These are phyloP conservation scores for Odontocerum albicorne DNA, from an alignment of 2,888 invertebrate genomes.

Conservation along the genomic window DNA sequence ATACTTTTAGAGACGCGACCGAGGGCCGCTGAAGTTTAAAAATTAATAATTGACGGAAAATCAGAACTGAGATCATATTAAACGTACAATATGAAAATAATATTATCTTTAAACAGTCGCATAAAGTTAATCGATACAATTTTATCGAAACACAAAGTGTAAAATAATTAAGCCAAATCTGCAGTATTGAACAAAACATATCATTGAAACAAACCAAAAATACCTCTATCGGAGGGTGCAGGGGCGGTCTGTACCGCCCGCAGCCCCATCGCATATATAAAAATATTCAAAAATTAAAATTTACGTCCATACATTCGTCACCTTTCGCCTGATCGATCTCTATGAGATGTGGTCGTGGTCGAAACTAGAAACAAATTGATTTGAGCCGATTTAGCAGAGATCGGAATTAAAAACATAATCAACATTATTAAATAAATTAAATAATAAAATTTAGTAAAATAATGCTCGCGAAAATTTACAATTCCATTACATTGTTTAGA, in stretches of 20 bases:
- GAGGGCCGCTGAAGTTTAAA: conserved; percentile 10
- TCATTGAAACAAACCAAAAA: conserved; percentile 13
- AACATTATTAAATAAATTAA: too few relatives aligned
- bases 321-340: conserved; percentile 14
- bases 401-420: too few relatives aligned
- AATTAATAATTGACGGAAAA: conserved; percentile 34
- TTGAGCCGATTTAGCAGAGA: too few relatives aligned
- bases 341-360: too few relatives aligned
- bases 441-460: too few relatives aligned
- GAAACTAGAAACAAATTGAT: too few relatives aligned
- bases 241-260: conserved; percentile 2
- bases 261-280: conserved; percentile 4
- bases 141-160: conserved; percentile 20
- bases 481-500: too few relatives aligned
- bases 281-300: conserved; percentile 7
- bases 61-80: conserved; percentile 34
- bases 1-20: conserved; percentile 1
- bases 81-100: conserved; percentile 33
- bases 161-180: conserved; percentile 24
- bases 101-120: conserved; percentile 20
- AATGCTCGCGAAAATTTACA: too few relatives aligned
- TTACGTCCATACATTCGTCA: conserved; percentile 1
- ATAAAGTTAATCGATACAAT: conserved; percentile 28
- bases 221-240: conserved; percentile 11
- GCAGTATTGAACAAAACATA: conserved; percentile 13